A percentile compares a stretch with the other conserved stretches of the same genome.
phyloP scores from a whole-genome alignment of 2,797 vertebrate species.

The Etheostoma nigrum region DNA sequence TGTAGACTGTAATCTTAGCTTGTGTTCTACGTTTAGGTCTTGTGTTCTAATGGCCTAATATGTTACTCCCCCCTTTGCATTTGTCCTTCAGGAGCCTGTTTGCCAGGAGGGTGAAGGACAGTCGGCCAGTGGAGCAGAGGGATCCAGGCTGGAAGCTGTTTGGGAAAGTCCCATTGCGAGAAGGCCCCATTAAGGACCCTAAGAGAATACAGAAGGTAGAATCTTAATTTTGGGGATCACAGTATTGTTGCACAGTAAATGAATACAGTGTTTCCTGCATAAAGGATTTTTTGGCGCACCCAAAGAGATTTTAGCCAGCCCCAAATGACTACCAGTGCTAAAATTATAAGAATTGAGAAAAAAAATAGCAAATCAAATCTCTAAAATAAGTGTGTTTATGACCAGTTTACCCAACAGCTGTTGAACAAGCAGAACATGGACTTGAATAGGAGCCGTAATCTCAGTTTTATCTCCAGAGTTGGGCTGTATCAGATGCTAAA shows the following conservation, averaged over 20 bases:
- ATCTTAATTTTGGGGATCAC: neutral
- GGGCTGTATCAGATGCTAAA: too few species aligned
- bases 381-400: too few species aligned
- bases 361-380: too few species aligned
- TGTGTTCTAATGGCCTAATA: neutral
- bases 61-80: slow-evolving; percentile 1
- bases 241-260: neutral
- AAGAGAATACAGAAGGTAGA: slow-evolving; percentile 89
- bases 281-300: too few species aligned
- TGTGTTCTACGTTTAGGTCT: slow-evolving; percentile 1
- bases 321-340: too few species aligned
- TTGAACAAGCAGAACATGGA: too few species aligned
- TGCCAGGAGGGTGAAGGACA: slow-evolving; percentile 87
- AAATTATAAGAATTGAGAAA: too few species aligned
- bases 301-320: too few species aligned
- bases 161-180: slow-evolving; percentile 87
- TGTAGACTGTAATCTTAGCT: neutral
- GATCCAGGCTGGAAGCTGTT: slow-evolving; percentile 94
- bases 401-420: too few species aligned
- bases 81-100: slow-evolving; percentile 89
- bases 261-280: too few species aligned
- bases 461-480: too few species aligned
- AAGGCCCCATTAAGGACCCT: slow-evolving; percentile 85
- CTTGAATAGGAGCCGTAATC: too few species aligned
- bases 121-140: slow-evolving; percentile 82